Conservation (phyloP, 2,113 vertebrate genomes). For the Xiphorhynchus elegans region DNA sequence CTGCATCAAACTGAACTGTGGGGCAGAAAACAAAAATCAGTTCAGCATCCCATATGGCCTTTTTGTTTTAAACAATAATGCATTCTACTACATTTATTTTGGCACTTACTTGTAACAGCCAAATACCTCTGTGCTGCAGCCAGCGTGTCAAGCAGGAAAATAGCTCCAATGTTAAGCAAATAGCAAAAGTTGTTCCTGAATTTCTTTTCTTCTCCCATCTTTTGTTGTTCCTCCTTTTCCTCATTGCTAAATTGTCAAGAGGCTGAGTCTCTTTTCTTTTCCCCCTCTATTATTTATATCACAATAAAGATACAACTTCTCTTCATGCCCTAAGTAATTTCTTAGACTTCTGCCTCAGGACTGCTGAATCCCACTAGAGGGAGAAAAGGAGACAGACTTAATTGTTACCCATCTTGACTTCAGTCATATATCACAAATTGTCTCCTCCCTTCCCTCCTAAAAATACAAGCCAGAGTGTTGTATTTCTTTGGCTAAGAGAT, state of each 20-base stretch:
- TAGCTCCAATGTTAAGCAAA: conserved; percentile 49
- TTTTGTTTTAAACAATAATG: conserved; percentile 69
- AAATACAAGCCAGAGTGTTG: background rate
- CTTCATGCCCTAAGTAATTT: background rate
- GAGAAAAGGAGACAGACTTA: background rate
- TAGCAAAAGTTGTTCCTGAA: conserved; percentile 32
- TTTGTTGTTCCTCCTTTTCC: background rate
- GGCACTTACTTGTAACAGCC: conserved; percentile 32
- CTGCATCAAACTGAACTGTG: conserved; percentile 37
- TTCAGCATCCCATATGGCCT: conserved; percentile 52
- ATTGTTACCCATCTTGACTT: background rate
- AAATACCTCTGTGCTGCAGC: conserved; percentile 59
- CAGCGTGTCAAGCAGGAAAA: background rate
- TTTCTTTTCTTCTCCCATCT: background rate
- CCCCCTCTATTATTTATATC: background rate
- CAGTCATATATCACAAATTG: background rate
- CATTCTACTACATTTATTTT: conserved; percentile 33
- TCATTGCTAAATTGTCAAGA: background rate
- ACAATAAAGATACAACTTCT: background rate
- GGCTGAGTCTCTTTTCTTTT: background rate
- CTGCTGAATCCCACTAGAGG: background rate
- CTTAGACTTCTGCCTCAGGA: background rate
- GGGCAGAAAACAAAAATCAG: conserved; percentile 62
- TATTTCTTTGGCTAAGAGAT: background rate
- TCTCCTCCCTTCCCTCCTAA: background rate